phyloP scores from a whole-genome alignment of 2,797 vertebrate species.

The Saxicola maurus region DNA sequence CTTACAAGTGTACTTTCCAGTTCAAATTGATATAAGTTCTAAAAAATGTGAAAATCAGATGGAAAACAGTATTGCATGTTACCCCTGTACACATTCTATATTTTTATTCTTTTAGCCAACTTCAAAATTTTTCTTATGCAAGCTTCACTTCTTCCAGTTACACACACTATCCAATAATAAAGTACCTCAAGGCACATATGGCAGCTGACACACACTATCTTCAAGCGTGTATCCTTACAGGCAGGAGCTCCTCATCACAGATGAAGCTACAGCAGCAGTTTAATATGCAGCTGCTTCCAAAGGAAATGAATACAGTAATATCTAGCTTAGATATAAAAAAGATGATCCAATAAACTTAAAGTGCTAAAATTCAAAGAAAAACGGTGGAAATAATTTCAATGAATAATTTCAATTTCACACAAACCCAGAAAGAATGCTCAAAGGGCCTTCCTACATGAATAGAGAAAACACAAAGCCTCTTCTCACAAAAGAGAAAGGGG shows the following conservation, averaged over 20 bases:
- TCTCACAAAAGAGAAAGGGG: not conserved
- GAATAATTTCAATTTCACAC: conserved; percentile 13
- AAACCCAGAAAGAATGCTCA: conserved; percentile 1
- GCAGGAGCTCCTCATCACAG: not conserved
- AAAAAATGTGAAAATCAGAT: not conserved
- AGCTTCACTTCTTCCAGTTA: not conserved
- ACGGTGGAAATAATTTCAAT: not conserved
- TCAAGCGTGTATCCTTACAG: not conserved
- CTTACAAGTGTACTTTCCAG: not conserved
- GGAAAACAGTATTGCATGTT: not conserved
- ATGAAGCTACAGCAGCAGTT: not conserved
- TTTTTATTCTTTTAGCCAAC: not conserved
- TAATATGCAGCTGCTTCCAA: not conserved
- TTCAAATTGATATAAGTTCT: not conserved
- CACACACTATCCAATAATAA: not conserved
- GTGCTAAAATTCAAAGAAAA: conserved; percentile 21
- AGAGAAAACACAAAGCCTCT: not conserved
- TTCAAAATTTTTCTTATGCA: not conserved
- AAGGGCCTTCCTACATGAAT: not conserved
- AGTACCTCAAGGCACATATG: not conserved
- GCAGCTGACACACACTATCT: not conserved
- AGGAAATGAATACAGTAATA: not conserved
- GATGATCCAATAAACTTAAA: conserved; percentile 3
- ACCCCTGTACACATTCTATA: not conserved
- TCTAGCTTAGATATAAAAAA: not conserved